Evolutionary conservation across 2,797 vertebrate species (phyloP), one percentile per base, ranked within the genome.

Genomic region (Sebastes minor): DNA sequence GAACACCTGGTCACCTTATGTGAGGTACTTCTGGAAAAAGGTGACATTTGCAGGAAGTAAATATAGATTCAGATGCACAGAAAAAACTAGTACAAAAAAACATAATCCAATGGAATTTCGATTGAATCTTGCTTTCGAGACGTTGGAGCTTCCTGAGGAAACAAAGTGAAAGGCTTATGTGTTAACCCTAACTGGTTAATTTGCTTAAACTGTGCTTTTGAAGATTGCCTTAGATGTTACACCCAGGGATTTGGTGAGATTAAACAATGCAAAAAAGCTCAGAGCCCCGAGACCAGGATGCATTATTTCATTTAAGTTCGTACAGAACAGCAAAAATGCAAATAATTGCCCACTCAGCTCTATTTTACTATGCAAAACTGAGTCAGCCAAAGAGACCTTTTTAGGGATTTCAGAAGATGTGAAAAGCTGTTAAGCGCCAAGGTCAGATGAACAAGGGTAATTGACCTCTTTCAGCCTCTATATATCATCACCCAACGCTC

Each of bases 291-390:
- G 23, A 62, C 22, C 52, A 69, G 53, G 32, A 61, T 63, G 27
- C 52, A 30, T 32, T 71, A 2, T 53, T 61, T 59, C 11, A 70
- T 64, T 74, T 18, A 53, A 28, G 27, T 56, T 35, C 57, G 12
- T 14, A 10, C 46, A 56, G 8, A 74, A 3, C 67, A 56, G 56
- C 42, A 60, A 3, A 80, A 80, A 86, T 84, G 80, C 69, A 79
- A 67, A 74, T 56, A 66, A 20, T 30, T 28, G 74, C 74, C 67
- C 65, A 68, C 84, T 80, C 62, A 66, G 74, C 67, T 68, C 27
- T 20, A 14, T 69, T 76, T 52, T 18, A 22, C 18, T n/a, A 1
- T 18, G 57, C 65, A 71, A 30, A 80, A 28, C 49, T 52, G 68
- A 72, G 32, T 27, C 32, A 27, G 42, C 62, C 42, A 30, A 56